Evolutionary conservation across 2,888 invertebrate species (phyloP).

Genomic region (Drosophila algonquin): DNA sequence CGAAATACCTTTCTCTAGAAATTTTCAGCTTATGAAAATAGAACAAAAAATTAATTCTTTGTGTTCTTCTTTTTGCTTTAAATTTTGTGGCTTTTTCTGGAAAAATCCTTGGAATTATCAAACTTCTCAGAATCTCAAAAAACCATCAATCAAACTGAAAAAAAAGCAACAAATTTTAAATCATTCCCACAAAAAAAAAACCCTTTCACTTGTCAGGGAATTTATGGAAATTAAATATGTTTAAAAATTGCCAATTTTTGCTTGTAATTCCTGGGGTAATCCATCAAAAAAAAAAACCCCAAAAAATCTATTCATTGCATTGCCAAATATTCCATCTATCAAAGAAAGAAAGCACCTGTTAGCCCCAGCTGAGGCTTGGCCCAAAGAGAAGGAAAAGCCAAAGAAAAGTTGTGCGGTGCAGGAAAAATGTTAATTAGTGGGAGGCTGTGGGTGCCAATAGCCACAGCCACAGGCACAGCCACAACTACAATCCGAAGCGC

Average conservation of each 20-base stretch:
- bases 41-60: too few species aligned
- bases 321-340: slow-evolving; percentile 8
- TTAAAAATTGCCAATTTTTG: neutral
- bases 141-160: neutral
- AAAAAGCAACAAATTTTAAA: neutral
- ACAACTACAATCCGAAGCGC: neutral
- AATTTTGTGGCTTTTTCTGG: neutral
- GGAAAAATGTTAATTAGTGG: slow-evolving; percentile 52
- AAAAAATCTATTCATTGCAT: slow-evolving; percentile 19
- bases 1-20: too few species aligned
- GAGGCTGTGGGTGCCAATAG: neutral
- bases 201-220: neutral
- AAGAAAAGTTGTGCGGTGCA: slow-evolving; percentile 22
- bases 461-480: neutral
- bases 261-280: neutral
- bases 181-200: neutral
- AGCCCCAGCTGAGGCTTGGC: slow-evolving; percentile 7
- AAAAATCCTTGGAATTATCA: neutral
- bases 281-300: too few species aligned
- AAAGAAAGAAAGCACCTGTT: slow-evolving; percentile 23
- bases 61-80: too few species aligned
- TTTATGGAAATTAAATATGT: neutral
- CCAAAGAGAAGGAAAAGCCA: neutral
- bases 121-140: neutral
- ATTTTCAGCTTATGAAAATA: too few species aligned